Conservation (phyloP, 2,888 invertebrate genomes). For the Bombylius major region DNA sequence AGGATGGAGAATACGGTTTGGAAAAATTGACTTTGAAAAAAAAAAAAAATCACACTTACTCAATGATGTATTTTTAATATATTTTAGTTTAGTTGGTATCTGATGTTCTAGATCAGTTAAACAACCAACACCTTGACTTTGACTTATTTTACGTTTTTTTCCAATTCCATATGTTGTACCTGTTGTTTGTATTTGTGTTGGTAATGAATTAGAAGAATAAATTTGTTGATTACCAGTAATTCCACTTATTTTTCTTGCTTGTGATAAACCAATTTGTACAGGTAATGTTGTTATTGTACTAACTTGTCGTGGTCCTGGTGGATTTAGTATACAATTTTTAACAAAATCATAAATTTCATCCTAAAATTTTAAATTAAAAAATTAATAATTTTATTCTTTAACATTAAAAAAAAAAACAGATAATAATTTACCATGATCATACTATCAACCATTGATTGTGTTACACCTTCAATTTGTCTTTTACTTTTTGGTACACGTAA, state of each 20-base stretch:
- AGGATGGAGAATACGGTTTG: no score
- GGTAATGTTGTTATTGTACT: not conserved
- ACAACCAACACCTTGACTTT: not conserved
- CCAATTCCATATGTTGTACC: not conserved
- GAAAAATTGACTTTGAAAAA: no score
- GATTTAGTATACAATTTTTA: conserved; percentile 46
- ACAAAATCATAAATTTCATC: conserved; percentile 55
- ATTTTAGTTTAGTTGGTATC: not conserved
- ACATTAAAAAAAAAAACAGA: conserved; percentile 14
- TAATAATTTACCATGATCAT: conserved; percentile 47
- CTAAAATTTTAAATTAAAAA: conserved; percentile 23
- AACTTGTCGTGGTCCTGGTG: conserved; percentile 36
- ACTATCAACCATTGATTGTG: conserved; percentile 67
- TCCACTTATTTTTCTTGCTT: not conserved
- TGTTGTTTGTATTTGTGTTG: no score
- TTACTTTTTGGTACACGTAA: conserved; percentile 56
- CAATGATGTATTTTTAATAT: not conserved
- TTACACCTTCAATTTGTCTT: conserved; percentile 58
- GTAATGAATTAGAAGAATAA: no score
- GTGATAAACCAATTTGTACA: not conserved
- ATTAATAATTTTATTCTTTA: no score
- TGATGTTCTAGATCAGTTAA: not conserved
- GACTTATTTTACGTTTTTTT: not conserved
- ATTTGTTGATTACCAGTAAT: not conserved
- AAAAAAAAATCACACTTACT: not conserved